Conservation (phyloP, 2,113 vertebrate genomes). For the Oxygymnocypris stewartii region DNA sequence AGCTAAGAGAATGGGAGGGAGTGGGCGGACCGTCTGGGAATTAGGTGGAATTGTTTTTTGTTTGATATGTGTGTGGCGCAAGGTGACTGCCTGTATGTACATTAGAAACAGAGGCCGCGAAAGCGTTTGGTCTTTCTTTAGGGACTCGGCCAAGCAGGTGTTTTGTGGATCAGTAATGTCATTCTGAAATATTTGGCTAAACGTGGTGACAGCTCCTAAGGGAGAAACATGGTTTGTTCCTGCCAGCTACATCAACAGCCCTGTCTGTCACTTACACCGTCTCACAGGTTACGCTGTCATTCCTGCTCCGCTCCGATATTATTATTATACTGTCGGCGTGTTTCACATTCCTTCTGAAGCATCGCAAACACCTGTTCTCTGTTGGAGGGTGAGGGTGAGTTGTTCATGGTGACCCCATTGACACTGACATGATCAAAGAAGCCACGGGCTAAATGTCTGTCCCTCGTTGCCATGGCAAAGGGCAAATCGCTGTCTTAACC, state of each 20-base stretch:
- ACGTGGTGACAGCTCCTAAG: constrained; percentile 49
- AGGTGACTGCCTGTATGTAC: constrained; percentile 39
- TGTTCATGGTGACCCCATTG: constrained; percentile 36
- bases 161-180: constrained; percentile 53
- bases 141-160: constrained; percentile 48
- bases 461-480: constrained; percentile 41
- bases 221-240: constrained; percentile 47
- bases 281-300: constrained; percentile 50
- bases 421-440: constrained; percentile 49
- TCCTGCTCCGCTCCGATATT: constrained; percentile 41
- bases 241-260: constrained; percentile 44
- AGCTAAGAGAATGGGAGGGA: constrained; percentile 57
- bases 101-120: not conserved
- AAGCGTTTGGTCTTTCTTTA: constrained; percentile 15
- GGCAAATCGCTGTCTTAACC: constrained; percentile 35
- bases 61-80: constrained; percentile 35
- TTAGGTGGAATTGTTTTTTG: constrained; percentile 16
- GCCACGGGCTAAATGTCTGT: constrained; percentile 30
- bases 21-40: not conserved
- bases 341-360: constrained; percentile 22
- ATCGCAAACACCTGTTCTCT: constrained; percentile 14
- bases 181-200: constrained; percentile 56
- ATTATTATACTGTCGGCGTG: not conserved
- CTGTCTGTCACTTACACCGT: constrained; percentile 54
- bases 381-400: constrained; percentile 32